Base-by-base conservation (phyloP, 2,113 vertebrate species). In the Cranoglanis bouderius region DNA sequence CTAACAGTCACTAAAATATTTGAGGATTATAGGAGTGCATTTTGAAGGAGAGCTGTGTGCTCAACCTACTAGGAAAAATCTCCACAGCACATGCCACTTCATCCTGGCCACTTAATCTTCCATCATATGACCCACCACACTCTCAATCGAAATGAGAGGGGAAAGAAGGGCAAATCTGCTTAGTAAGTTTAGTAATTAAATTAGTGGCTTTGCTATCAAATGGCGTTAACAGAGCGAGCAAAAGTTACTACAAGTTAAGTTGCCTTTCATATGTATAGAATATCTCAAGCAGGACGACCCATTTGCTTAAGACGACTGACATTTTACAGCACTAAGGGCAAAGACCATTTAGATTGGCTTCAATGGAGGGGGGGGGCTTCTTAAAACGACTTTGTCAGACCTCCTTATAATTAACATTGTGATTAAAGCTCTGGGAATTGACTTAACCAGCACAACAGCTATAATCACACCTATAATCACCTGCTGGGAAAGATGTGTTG, bases 161-260 rank as follows among this genome's bases (percentile, higher is more conserved):
- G 91, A 95, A 94, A 92, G 90, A 94, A 91, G 90, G 83, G 88
- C 92, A 94, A 95, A 94, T 94, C 93, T 90, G 91, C 93, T 93
- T 92, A 93, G 85, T 92, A 82, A 63, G 6, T 74, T 40, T 3
- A 21, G 19, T 40, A 35, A 35, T 16, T 70, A 35, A 70, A 70
- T 70, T 32, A 32, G 10, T 4, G 29, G 32, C 65, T 84, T 21
- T 18, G 57, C 55, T 55, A 88, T 88, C 51, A 84, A 12, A 59
- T 29, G 43, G 29, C 18, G 26, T 35, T 3, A 72, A 61, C 5
- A 7, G 61, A 51, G 29, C 0, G 12, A 70, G 32, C 18, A 85
- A 35, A 21, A 72, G 9, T 13, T 40, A 16, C 13, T 32, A 32
- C 32, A 67, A 16, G 63, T 67, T 67, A 67, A n/a, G 26, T 29